Evolutionary conservation across 2,113 vertebrate species (phyloP), one percentile per base, ranked within the genome.

Genomic region (Pavo muticus): DNA sequence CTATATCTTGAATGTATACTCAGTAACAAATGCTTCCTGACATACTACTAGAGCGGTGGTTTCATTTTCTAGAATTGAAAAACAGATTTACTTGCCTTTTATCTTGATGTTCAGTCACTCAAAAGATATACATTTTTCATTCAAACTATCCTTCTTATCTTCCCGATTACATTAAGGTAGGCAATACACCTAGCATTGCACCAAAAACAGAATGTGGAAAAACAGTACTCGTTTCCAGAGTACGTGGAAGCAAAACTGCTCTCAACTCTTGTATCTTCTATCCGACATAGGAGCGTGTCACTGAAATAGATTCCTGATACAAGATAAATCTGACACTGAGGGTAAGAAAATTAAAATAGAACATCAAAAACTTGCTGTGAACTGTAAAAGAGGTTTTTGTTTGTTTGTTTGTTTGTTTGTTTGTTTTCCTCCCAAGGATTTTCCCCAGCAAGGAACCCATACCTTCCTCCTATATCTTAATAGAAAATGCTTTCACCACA

Each of bases 401-500:
- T 69, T 11, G 35, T 47, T 44, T 18, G 18, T 6, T 0, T 24
- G 88, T 80, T 0, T 24, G 88, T 80, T 67, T 32, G 35, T 35
- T 35, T 35, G 35, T 35, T 54, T 21, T 48, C 24, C 48, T 12
- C 54, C 54, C 37, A 81, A 87, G 32, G 14, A 30, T 35, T 80
- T 92, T 54, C 9, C 35, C 40, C 61, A 90, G 48, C 64, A 93
- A 90, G 57, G 45, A 92, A 87, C 15, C 47, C 14, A 88, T 69
- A 54, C 37, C 57, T 78, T 77, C 60, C n/a, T 64, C 73, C 67
- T 87, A 15, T 65, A 63, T 82, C 30, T 78, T 88, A 91, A 90
- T 42, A 88, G 60, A 25, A 48, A 12, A 63, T 61, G 27, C 48
- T 95, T 93, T 93, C 45, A 72, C 61, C 86, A 78, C 90, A 96